These are phyloP conservation scores for Bambusicola thoracicus DNA, from an alignment of 2,113 vertebrate genomes.

Conservation along the genomic window DNA sequence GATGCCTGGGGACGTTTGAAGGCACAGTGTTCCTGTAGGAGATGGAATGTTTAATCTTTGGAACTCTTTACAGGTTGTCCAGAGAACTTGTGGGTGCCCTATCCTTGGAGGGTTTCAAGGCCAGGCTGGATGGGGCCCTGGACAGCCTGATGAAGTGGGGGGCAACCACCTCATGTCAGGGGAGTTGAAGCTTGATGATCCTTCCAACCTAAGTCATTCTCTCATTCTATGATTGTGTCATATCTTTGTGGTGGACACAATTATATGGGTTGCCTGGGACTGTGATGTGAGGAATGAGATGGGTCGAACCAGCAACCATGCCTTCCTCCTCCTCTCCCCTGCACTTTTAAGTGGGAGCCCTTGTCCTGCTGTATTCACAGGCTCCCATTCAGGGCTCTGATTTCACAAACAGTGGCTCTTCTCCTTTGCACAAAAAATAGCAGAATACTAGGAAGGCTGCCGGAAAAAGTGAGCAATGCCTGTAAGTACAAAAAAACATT, in stretches of 20 bases:
- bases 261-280: neutral
- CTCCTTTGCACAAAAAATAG: neutral
- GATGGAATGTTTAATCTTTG: neutral
- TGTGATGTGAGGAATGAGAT: neutral
- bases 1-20: neutral
- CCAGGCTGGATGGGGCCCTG: too few relatives aligned
- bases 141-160: too few relatives aligned
- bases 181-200: too few relatives aligned
- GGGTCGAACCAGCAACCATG: neutral
- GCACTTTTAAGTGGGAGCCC: neutral
- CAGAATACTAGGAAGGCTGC: neutral
- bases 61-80: neutral
- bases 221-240: too few relatives aligned
- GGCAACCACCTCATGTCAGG: too few relatives aligned
- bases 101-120: too few relatives aligned
- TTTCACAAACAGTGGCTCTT: neutral
- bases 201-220: too few relatives aligned
- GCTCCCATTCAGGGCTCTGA: neutral
- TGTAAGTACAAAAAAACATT: neutral
- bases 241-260: fast-evolving
- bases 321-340: neutral
- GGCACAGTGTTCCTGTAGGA: neutral
- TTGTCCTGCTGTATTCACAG: neutral
- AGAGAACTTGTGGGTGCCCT: too few relatives aligned
- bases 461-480: neutral